A percentile compares a stretch with the other conserved stretches of the same genome.
phyloP scores from a whole-genome alignment of 64 coral and sea anemone species.

The Acropora tenuis region DNA sequence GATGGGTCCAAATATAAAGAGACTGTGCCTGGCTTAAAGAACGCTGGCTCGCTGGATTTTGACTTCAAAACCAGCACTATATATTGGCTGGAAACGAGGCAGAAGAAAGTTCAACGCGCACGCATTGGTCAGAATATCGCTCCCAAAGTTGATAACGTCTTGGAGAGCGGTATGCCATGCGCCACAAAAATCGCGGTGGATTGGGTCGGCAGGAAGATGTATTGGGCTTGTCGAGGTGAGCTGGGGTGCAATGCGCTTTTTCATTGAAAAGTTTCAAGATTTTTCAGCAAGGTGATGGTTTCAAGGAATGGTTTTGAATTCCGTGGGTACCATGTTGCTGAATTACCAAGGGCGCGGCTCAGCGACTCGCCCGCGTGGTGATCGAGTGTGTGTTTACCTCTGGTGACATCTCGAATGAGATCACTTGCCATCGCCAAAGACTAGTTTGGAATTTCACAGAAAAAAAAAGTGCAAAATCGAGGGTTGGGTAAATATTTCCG shows the following conservation, averaged over 20 bases:
- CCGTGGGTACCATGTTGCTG: too few species aligned
- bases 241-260: neutral
- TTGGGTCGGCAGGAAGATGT: constrained; percentile 74
- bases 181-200: constrained; percentile 62
- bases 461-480: too few species aligned
- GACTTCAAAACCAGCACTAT: constrained; percentile 65
- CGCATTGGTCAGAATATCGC: constrained; percentile 1
- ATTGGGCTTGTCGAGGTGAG: constrained; percentile 61
- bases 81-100: constrained; percentile 55
- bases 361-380: too few species aligned
- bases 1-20: constrained; percentile 67
- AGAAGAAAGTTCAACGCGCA: constrained; percentile 29
- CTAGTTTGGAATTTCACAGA: too few species aligned
- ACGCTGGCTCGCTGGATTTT: constrained; percentile 49
- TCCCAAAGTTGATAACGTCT: constrained; percentile 4
- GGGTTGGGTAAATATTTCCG: too few species aligned
- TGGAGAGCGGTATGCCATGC: constrained; percentile 18
- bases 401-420: too few species aligned
- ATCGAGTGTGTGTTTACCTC: too few species aligned
- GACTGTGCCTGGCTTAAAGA: constrained; percentile 14
- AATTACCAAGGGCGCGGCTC: too few species aligned
- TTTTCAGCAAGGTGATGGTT: neutral
- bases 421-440: too few species aligned
- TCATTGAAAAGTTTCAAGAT: neutral
- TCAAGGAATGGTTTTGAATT: neutral